Percentiles rank a stretch among this genome's conserved stretches.
phyloP scores from a whole-genome alignment of 2,797 vertebrate species.

The Arctocebus calabarensis region DNA sequence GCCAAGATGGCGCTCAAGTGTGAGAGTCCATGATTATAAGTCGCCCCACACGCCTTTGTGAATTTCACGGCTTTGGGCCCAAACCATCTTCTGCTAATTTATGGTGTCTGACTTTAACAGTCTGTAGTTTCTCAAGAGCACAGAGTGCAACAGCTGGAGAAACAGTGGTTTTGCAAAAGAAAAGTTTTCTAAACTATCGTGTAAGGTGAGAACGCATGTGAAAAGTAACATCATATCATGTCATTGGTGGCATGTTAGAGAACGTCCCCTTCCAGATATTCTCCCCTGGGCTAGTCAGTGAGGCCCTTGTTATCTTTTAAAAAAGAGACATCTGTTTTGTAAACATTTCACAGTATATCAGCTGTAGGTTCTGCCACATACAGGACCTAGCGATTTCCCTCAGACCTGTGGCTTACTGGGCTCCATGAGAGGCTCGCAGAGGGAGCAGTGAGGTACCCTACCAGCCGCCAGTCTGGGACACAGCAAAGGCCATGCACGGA shows the following conservation, averaged over 20 bases:
- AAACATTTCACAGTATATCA: constrained; percentile 88
- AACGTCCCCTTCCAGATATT: constrained; percentile 28
- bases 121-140: constrained; percentile 72
- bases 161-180: constrained; percentile 34
- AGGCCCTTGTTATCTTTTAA: constrained; percentile 57
- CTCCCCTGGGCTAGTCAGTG: constrained; percentile 68
- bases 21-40: background rate
- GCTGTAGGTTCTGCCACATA: constrained; percentile 74
- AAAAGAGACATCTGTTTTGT: constrained; percentile 76
- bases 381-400: constrained; percentile 63
- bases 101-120: constrained; percentile 4
- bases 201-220: background rate
- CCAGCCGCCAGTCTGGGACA: constrained; percentile 84
- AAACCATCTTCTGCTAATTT: background rate
- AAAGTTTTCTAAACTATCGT: constrained; percentile 72
- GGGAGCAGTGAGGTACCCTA: constrained; percentile 85
- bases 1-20: background rate
- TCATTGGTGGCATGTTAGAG: background rate
- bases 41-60: background rate
- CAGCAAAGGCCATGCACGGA: constrained; percentile 82
- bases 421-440: constrained; percentile 75
- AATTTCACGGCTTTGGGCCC: constrained; percentile 18
- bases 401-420: constrained; percentile 90
- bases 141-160: constrained; percentile 19
- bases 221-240: background rate